Evolutionary conservation across 2,113 vertebrate genomes (phyloP).

Genomic region (Atherinomorus stipes): DNA sequence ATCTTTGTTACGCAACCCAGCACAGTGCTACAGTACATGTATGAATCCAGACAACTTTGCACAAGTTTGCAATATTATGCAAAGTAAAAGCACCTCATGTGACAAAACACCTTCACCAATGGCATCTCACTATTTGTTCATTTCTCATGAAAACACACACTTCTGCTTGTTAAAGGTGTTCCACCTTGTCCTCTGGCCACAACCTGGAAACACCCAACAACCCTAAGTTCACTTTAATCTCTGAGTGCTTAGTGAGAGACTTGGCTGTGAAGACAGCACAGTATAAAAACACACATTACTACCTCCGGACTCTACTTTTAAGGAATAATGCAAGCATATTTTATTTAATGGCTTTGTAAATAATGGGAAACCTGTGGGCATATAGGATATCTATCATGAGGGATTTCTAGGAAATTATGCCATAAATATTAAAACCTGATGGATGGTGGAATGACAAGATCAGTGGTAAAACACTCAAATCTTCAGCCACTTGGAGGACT

Average conservation of each 20-base stretch:
- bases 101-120: slow-evolving; percentile 11
- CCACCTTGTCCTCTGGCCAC: slow-evolving; percentile 25
- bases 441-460: slow-evolving; percentile 32
- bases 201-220: slow-evolving; percentile 41
- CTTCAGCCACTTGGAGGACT: slow-evolving; percentile 11
- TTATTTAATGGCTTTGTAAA: not conserved
- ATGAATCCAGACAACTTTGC: not conserved
- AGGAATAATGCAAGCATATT: not conserved
- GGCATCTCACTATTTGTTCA: slow-evolving; percentile 9
- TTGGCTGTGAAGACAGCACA: slow-evolving; percentile 20
- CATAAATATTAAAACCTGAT: slow-evolving; percentile 30
- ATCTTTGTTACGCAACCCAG: slow-evolving; percentile 51
- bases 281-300: not conserved
- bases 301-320: not conserved
- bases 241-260: slow-evolving; percentile 2
- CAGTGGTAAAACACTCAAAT: slow-evolving; percentile 29
- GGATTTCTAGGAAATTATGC: not conserved
- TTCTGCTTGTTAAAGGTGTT: slow-evolving; percentile 41
- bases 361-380: not conserved
- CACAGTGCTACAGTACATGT: slow-evolving; percentile 6
- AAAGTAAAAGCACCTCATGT: not conserved
- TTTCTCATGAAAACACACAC: slow-evolving; percentile 18
- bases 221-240: slow-evolving; percentile 42
- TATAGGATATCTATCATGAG: not conserved
- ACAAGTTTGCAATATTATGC: slow-evolving; percentile 2